Percentiles rank a stretch among this genome's conserved stretches.
phyloP scores from a whole-genome alignment of 1,140 invertebrate species.

The Rhagoletis pomonella region DNA sequence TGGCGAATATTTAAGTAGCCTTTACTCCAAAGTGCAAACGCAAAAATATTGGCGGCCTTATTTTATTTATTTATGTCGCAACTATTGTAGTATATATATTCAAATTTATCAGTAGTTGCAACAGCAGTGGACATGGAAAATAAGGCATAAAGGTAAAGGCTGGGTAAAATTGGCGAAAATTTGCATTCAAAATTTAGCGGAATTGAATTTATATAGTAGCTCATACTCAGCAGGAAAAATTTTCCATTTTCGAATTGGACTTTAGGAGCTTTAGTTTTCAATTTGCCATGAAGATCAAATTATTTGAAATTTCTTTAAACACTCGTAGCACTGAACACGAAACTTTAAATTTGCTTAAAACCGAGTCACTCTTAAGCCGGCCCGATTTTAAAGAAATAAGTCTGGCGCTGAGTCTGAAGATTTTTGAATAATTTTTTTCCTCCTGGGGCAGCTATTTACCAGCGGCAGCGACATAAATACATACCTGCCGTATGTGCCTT shows the following conservation, averaged over 20 bases:
- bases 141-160: neutral
- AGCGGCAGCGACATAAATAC: neutral
- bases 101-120: constrained; percentile 32
- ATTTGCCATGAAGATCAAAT: too few species aligned
- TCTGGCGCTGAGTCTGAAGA: too few species aligned
- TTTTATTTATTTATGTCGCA: constrained; percentile 15
- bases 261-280: too few species aligned
- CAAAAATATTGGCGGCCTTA: neutral
- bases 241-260: too few species aligned
- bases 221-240: too few species aligned
- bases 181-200: neutral
- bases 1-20: neutral
- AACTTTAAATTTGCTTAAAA: too few species aligned
- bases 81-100: neutral
- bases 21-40: neutral
- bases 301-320: too few species aligned
- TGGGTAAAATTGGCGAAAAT: constrained; percentile 14
- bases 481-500: neutral
- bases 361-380: too few species aligned
- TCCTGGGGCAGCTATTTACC: neutral
- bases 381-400: too few species aligned
- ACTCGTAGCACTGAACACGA: too few species aligned
- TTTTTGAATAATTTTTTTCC: too few species aligned
- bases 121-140: neutral
- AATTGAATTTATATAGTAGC: neutral